Evolutionary conservation across 2,888 invertebrate genomes (phyloP).

Genomic region (Onthophagus sagittarius): DNA sequence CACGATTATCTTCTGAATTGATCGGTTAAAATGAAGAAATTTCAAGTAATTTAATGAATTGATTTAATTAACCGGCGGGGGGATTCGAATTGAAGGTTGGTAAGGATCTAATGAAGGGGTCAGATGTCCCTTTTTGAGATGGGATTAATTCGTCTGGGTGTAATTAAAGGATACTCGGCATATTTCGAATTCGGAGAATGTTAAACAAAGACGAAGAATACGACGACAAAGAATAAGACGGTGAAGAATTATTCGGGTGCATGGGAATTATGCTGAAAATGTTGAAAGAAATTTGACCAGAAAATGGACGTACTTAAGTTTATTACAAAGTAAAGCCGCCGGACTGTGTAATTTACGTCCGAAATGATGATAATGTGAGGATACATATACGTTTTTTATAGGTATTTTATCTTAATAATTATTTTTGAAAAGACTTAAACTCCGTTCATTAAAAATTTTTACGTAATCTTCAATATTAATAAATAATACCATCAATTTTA

Average conservation of each 20-base stretch:
- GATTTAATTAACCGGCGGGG: neutral
- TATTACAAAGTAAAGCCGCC: neutral
- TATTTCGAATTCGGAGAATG: neutral
- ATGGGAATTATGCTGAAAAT: neutral
- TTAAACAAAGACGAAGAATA: neutral
- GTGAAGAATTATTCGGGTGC: neutral
- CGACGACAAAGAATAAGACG: neutral
- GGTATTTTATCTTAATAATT: no score
- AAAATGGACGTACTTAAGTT: neutral
- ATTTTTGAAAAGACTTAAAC: no score
- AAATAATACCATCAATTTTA: no score
- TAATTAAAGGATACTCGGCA: neutral
- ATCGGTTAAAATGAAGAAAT: neutral
- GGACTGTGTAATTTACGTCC: neutral
- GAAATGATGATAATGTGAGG: neutral
- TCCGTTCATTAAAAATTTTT: no score
- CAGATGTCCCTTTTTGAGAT: no score
- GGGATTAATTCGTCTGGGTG: neutral
- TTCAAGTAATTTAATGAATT: neutral
- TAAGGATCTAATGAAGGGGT: neutral
- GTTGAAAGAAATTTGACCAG: neutral
- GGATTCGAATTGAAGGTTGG: neutral
- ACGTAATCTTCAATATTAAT: no score
- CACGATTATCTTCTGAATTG: neutral
- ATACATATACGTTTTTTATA: no score